Percentiles rank a stretch among this genome's conserved stretches.
These are phyloP conservation scores for Euthynnus affinis DNA, from an alignment of 2,797 vertebrate species.

Conservation along the genomic window DNA sequence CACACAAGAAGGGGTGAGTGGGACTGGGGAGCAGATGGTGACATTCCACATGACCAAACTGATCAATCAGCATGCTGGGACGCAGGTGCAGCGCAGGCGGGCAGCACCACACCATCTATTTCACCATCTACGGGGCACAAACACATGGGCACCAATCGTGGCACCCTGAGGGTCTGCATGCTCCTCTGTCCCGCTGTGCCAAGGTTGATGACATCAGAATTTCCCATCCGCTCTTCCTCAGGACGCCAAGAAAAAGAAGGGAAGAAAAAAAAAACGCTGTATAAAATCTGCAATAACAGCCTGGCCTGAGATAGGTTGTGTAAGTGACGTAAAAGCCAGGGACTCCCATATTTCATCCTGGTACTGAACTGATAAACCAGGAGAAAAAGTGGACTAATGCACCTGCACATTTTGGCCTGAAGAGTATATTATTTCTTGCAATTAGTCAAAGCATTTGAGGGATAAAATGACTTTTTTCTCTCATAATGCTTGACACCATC, in stretches of 20 bases:
- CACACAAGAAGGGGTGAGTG: slow-evolving; percentile 82
- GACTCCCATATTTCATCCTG: slow-evolving; percentile 74
- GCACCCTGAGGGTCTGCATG: slow-evolving; percentile 92
- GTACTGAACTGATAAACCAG: slow-evolving; percentile 22
- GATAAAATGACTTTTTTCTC: not conserved
- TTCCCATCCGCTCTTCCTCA: slow-evolving; percentile 96
- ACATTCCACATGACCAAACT: slow-evolving; percentile 99
- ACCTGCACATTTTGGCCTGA: not conserved
- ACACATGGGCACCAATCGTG: slow-evolving; percentile 97
- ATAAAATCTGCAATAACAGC: slow-evolving; percentile 66
- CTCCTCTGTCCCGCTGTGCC: slow-evolving; percentile 93
- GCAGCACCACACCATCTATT: slow-evolving; percentile 95
- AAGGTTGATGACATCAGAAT: slow-evolving; percentile 99
- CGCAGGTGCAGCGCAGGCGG: slow-evolving; percentile 98
- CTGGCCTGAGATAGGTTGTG: slow-evolving; percentile 62
- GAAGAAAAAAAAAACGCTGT: slow-evolving; percentile 9
- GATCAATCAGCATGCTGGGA: slow-evolving; percentile 98
- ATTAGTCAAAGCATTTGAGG: not conserved
- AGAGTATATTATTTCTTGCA: not conserved
- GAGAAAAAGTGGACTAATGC: not conserved
- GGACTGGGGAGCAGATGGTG: slow-evolving; percentile 97
- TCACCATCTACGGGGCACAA: slow-evolving; percentile 99
- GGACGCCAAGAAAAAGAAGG: slow-evolving; percentile 79
- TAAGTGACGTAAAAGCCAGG: slow-evolving; percentile 81
- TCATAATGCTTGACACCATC: not conserved